phyloP scores from a whole-genome alignment of 2,113 vertebrate genomes.

The Megaptera novaeangliae region DNA sequence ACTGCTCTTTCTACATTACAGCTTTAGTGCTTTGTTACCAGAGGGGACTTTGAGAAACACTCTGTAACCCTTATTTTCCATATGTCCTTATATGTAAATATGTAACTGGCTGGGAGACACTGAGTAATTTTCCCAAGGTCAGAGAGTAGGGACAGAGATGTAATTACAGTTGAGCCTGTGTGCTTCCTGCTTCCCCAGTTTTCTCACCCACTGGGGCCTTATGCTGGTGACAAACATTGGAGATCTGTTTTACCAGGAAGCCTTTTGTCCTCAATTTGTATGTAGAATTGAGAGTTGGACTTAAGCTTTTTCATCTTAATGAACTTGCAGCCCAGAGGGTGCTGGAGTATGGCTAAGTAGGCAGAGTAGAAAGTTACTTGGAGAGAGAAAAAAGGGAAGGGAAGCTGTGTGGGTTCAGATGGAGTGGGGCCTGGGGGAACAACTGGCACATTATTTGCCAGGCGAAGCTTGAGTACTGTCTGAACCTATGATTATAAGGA shows the following conservation, averaged over 20 bases:
- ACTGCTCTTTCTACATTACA: background rate
- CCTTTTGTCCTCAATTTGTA: background rate
- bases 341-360: background rate
- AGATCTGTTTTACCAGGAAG: background rate
- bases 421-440: background rate
- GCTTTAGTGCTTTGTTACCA: background rate
- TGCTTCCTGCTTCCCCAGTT: background rate
- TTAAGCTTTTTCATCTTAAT: background rate
- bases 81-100: background rate
- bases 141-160: background rate
- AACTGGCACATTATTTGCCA: background rate
- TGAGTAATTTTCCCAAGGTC: background rate
- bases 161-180: too few relatives aligned
- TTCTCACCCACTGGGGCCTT: background rate
- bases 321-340: background rate
- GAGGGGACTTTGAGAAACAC: background rate
- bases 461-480: background rate
- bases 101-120: background rate
- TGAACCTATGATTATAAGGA: background rate
- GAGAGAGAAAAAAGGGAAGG: background rate
- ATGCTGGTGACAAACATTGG: background rate
- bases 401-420: background rate
- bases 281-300: background rate
- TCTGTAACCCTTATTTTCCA: background rate
- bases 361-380: background rate